Evolutionary conservation across 2,113 vertebrate genomes (phyloP).

Genomic region (Callithrix jacchus): DNA sequence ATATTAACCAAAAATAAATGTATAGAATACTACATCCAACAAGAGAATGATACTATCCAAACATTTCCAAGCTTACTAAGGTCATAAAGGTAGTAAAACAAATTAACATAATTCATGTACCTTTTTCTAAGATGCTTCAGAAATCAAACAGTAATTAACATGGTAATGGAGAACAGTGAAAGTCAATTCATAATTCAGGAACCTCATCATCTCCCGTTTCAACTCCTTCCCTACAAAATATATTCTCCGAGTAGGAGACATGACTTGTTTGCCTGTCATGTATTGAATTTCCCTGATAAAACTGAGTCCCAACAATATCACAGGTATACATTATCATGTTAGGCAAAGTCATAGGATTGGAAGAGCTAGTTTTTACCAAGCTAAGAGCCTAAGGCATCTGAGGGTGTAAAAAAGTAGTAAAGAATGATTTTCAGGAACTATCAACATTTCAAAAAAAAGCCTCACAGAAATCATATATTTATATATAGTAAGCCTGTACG

Average conservation of each 20-base stretch:
- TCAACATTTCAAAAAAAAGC: background rate
- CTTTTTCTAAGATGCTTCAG: slow-evolving; percentile 37
- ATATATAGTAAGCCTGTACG: background rate
- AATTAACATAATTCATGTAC: background rate
- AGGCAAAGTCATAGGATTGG: background rate
- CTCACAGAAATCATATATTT: slow-evolving; percentile 4
- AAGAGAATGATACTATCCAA: background rate
- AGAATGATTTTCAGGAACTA: background rate
- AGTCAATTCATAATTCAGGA: slow-evolving; percentile 40
- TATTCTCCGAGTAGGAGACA: slow-evolving; percentile 3
- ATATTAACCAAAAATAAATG: background rate
- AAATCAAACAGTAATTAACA: slow-evolving; percentile 40
- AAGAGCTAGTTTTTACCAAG: background rate
- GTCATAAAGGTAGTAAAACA: background rate
- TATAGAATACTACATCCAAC: background rate
- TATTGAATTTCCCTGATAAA: slow-evolving; percentile 21
- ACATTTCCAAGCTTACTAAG: slow-evolving; percentile 6
- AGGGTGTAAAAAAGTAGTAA: background rate
- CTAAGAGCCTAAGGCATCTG: background rate
- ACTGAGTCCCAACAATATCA: background rate
- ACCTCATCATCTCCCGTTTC: slow-evolving; percentile 16
- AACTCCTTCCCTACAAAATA: slow-evolving; percentile 33
- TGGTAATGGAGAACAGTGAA: background rate
- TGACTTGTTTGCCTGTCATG: background rate
- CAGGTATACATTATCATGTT: background rate